These are phyloP conservation scores for Catalaphyllia jardinei DNA, from an alignment of 64 coral and sea anemone genomes.

Conservation along the genomic window DNA sequence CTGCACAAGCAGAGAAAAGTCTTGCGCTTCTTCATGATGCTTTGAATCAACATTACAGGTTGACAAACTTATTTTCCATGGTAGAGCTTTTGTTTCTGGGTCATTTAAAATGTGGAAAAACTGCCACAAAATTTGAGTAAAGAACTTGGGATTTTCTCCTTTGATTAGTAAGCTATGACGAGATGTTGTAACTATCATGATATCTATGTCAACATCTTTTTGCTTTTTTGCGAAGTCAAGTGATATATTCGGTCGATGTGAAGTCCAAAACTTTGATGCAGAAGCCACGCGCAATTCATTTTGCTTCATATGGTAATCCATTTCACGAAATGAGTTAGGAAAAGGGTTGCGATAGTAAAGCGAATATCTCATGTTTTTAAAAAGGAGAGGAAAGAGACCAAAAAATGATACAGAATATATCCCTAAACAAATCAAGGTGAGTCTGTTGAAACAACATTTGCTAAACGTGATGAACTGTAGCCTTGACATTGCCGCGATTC, in stretches of 20 bases:
- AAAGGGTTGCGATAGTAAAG: conserved; percentile 32
- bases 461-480: too few species aligned
- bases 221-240: background rate
- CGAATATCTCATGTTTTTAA: conserved; percentile 28
- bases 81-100: background rate
- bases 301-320: conserved; percentile 36
- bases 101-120: conserved; percentile 48
- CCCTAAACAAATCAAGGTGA: background rate
- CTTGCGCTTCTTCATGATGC: conserved; percentile 58
- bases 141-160: conserved; percentile 53
- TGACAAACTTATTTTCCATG: conserved; percentile 45
- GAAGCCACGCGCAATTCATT: background rate
- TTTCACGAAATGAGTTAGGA: background rate
- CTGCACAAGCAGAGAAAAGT: conserved; percentile 29
- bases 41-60: conserved; percentile 68
- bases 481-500: background rate
- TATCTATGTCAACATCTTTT: conserved; percentile 30
- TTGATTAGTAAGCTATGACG: background rate
- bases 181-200: conserved; percentile 49
- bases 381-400: background rate
- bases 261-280: conserved; percentile 5
- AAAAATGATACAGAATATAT: conserved; percentile 14
- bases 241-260: background rate
- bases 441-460: background rate
- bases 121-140: conserved; percentile 76